A percentile compares a stretch with the other conserved stretches of the same genome.
Evolutionary conservation across 2,888 invertebrate species (phyloP).

Genomic region (Eupithecia pulchellata): DNA sequence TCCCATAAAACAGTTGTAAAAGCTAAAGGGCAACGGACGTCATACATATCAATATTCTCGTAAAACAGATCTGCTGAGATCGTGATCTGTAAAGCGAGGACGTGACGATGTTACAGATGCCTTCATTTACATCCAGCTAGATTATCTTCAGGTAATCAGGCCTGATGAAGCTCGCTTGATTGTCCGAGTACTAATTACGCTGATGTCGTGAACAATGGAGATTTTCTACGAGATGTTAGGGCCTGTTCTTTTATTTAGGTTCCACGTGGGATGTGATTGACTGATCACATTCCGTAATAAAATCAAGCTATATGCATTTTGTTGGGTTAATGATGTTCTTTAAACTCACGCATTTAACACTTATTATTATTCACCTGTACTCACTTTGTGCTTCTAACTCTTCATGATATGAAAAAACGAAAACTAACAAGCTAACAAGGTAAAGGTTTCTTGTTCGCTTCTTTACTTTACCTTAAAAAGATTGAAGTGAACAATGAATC

Average conservation of each 20-base stretch:
- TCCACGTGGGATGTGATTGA: not conserved
- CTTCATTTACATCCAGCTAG: constrained; percentile 59
- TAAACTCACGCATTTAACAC: too few species aligned
- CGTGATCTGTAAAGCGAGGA: constrained; percentile 57
- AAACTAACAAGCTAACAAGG: too few species aligned
- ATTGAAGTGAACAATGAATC: too few species aligned
- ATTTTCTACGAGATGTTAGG: constrained; percentile 2
- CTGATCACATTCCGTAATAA: not conserved
- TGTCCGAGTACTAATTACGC: constrained; percentile 42
- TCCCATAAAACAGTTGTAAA: constrained; percentile 36
- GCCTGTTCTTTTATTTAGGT: not conserved
- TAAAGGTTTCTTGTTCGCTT: too few species aligned
- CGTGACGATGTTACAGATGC: constrained; percentile 62
- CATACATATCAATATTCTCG: constrained; percentile 45
- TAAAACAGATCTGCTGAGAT: constrained; percentile 38
- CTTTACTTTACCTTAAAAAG: too few species aligned
- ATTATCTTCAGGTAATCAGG: constrained; percentile 57
- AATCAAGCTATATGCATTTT: not conserved
- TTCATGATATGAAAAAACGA: not conserved
- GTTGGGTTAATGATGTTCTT: too few species aligned
- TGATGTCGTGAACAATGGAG: constrained; percentile 32
- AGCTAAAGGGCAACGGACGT: constrained; percentile 47
- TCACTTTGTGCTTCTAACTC: not conserved
- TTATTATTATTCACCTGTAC: too few species aligned
- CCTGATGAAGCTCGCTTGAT: constrained; percentile 51